A percentile compares a stretch with the other conserved stretches of the same genome.
Evolutionary conservation across 2,797 vertebrate species (phyloP).

Genomic region (Tympanoctomys barrerae): DNA sequence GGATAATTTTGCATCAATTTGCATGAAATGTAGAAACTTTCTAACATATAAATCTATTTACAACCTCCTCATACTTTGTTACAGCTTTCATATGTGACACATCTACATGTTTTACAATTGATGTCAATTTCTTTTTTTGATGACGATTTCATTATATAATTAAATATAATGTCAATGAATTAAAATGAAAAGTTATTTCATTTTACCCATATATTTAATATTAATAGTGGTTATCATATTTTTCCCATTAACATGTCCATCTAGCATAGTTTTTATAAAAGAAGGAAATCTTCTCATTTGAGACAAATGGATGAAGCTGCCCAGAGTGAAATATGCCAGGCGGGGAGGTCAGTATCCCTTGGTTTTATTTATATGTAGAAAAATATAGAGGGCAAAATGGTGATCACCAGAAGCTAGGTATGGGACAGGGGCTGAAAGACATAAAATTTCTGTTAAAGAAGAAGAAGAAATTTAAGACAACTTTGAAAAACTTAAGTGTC

Average conservation of each 20-base stretch:
- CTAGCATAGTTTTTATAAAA: not conserved
- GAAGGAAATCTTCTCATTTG: not conserved
- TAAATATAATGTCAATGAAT: not conserved
- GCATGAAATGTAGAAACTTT: not conserved
- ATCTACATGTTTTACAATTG: not conserved
- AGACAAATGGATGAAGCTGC: not conserved
- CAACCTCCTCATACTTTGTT: not conserved
- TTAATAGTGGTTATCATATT: not conserved
- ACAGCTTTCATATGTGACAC: not conserved
- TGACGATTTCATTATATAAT: not conserved
- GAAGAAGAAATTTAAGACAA: not conserved
- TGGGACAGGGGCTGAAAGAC: not conserved
- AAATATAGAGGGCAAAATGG: not conserved
- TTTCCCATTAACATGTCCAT: not conserved
- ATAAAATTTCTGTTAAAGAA: not conserved
- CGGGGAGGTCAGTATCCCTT: not conserved
- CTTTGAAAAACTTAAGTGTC: not conserved
- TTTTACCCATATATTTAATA: not conserved
- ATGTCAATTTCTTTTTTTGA: no score
- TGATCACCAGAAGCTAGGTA: not conserved
- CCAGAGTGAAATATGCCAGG: not conserved
- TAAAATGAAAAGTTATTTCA: not conserved
- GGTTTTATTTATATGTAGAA: not conserved
- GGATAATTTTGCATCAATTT: not conserved
- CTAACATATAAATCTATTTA: not conserved